phyloP scores from a whole-genome alignment of 1,140 invertebrate genomes.

The Myzus persicae region DNA sequence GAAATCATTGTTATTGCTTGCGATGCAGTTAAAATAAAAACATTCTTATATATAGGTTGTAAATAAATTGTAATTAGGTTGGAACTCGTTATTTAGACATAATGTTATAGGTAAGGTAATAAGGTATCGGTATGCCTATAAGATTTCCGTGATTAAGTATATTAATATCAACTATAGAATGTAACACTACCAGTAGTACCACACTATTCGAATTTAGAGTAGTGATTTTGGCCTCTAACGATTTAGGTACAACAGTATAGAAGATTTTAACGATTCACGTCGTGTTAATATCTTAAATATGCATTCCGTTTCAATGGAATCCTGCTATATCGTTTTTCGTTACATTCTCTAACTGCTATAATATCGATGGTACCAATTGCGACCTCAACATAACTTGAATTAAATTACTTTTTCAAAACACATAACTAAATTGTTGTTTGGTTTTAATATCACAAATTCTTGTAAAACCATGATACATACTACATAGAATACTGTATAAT shows the following conservation, averaged over 20 bases:
- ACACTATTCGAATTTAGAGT: background rate
- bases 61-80: background rate
- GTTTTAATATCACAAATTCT: background rate
- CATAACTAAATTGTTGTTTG: background rate
- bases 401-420: background rate
- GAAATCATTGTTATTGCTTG: background rate
- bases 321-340: background rate
- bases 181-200: background rate
- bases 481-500: background rate
- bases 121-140: background rate
- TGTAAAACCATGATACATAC: background rate
- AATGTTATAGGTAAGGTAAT: background rate
- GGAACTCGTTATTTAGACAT: background rate
- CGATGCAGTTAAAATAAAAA: background rate
- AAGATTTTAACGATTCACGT: background rate
- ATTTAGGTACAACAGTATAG: background rate
- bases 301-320: background rate
- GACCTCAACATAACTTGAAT: background rate
- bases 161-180: background rate
- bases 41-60: background rate
- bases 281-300: background rate
- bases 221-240: background rate
- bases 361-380: background rate
- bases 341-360: background rate
- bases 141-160: background rate